Evolutionary conservation across 2,888 invertebrate genomes (phyloP).

Genomic region (Seira musarum): DNA sequence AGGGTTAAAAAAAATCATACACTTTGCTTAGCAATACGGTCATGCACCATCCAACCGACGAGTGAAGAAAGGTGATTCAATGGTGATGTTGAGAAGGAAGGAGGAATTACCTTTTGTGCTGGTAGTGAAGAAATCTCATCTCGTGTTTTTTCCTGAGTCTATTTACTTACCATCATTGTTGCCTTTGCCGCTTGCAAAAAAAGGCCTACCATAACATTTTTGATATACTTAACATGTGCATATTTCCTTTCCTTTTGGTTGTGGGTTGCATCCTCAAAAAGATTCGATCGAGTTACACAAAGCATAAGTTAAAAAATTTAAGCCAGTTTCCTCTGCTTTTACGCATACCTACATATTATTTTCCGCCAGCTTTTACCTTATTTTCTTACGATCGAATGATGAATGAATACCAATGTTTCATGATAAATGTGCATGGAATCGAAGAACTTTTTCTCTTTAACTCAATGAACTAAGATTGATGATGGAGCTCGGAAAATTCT

Average conservation of each 20-base stretch:
- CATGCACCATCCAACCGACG: not conserved
- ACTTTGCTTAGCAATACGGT: not conserved
- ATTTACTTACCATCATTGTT: constrained; percentile 3
- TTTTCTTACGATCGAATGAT: not conserved
- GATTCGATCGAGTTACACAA: not conserved
- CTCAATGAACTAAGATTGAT: constrained; percentile 4
- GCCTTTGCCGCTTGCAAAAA: constrained; percentile 12
- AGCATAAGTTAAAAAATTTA: not conserved
- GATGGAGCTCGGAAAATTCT: not conserved
- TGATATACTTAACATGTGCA: not conserved
- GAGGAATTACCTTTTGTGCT: not conserved
- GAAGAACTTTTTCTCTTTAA: not conserved
- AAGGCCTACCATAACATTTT: constrained; percentile 2
- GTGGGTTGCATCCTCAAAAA: not conserved
- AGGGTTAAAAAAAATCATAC: not conserved
- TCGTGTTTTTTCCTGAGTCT: not conserved
- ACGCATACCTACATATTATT: not conserved
- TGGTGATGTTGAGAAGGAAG: not conserved
- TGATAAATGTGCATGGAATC: constrained; percentile 12
- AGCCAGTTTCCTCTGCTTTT: not conserved
- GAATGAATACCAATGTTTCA: constrained; percentile 7
- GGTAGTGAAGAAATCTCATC: not conserved
- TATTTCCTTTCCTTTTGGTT: not conserved
- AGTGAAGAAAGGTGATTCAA: constrained; percentile 4
- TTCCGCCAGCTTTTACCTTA: not conserved